Base-by-base conservation (phyloP, 2,888 invertebrate genomes). In the Leptinotarsa rubiginosa region DNA sequence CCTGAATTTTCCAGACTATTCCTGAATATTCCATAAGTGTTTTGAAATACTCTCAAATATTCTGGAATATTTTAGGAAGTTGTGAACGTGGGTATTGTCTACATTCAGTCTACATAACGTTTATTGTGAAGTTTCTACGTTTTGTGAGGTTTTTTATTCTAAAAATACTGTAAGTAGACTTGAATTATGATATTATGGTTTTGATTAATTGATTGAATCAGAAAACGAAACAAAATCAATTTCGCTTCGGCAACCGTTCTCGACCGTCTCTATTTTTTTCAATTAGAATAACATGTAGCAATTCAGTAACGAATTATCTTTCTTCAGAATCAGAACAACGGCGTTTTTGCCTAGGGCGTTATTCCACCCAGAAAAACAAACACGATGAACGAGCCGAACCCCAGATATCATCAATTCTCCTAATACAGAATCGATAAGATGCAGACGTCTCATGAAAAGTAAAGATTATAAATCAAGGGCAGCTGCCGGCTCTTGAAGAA, bases 401-500 rank as follows among this genome's bases (percentile, higher is more conserved):
- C 62, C 41, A 62, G 10, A 62, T 62, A 62, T 62, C 62, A 62
- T 62, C 62, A 62, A 62, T 62, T 62, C 41, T 41, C 62, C n/a
- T 62, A 62, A 62, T 62, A 62, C 62, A 41, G 62, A 62, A 62
- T 62, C 62, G 62, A 62, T 62, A 62, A 41, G 31, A 62, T 62
- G 62, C 62, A 62, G 62, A 62, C 62, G 62, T 62, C 71, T 69
- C 69, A 72, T 75, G 71, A 72, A 69, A 75, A 72, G 75, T 75
- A 69, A 72, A 65, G 49, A 66, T 70, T 66, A 75, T 75, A 75
- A 75, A 75, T 75, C 75, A 65, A 25, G 64, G 49, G 50, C 75
- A 72, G 75, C 75, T 75, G 75, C 65, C 65, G 62, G 65, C 69
- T 59, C 74, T 62, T 31, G 62, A 41, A 62, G 62, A 62, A 62